phyloP scores from a whole-genome alignment of 2,888 invertebrate species.

The Rhagium mordax region DNA sequence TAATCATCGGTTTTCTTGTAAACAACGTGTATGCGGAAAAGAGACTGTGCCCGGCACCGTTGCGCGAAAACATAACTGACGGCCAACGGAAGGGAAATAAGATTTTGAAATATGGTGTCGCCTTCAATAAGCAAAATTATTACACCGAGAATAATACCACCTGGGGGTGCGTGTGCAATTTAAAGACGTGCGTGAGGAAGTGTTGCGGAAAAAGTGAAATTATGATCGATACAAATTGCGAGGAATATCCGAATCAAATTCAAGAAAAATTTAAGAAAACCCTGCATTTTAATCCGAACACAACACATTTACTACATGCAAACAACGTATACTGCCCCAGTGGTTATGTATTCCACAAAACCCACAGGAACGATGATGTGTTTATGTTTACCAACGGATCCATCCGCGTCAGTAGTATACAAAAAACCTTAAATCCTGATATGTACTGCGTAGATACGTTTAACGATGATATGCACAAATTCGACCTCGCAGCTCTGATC shows the following conservation, averaged over 20 bases:
- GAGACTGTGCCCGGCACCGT: neutral
- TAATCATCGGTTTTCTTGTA: conserved; percentile 7
- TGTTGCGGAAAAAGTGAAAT: conserved; percentile 35
- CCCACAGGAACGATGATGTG: neutral
- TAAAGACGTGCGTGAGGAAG: conserved; percentile 29
- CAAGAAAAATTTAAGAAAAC: neutral
- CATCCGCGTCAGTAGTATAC: neutral
- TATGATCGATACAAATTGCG: conserved; percentile 24
- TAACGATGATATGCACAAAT: conserved; percentile 14
- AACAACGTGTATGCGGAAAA: neutral
- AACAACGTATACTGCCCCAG: neutral
- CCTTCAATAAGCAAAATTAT: conserved; percentile 3
- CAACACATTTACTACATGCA: neutral
- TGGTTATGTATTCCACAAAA: neutral
- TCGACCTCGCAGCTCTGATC: neutral
- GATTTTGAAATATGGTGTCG: conserved; percentile 8
- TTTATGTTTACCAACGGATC: conserved; percentile 1
- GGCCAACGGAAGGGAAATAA: neutral
- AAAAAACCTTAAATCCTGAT: neutral
- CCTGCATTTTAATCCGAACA: neutral
- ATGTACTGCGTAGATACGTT: conserved; percentile 22
- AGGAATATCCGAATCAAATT: neutral
- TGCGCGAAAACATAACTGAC: conserved; percentile 13
- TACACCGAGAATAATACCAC: neutral
- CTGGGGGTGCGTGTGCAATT: conserved; percentile 23